Base-by-base conservation (phyloP, 2,113 vertebrate species). In the Camelus dromedarius region DNA sequence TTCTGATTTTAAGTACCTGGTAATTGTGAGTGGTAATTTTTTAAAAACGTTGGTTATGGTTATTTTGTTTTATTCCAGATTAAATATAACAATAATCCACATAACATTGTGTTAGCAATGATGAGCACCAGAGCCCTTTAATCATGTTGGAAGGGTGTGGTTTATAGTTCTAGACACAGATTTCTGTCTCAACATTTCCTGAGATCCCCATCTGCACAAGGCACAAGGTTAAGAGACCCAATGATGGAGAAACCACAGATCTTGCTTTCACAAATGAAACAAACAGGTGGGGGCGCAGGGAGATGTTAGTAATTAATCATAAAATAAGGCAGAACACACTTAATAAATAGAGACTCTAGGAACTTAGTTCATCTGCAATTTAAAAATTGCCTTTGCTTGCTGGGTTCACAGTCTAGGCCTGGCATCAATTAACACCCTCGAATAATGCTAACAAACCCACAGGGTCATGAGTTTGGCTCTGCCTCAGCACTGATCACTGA, bases 1-100 rank as follows among this genome's bases (percentile, higher is more conserved):
- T 75, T 95, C 18, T 6, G 69, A 56, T 89, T 81, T 89, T 75
- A 90, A 95, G 66, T 85, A 69, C 5, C 28, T 38, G 5, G 66
- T 46, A 42, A 83, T 15, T 80, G 2, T 87, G 26, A 62, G 67
- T 66, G 42, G 24, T 52, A 56, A 66, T 42, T 58, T 60, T 30
- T 62, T 11, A 28, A 48, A 24, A 90, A 92, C 38, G 48, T 50
- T 67, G 95, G 13, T 14, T 66, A 14, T 38, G 20, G 46, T 20
- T 67, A 89, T 84, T 97, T 79, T 88, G 22, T 85, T 86, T 96
- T 19, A 48, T 52, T 94, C 94, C 69, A 83, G 42, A 46, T 60
- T 77, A 96, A 89, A 42, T 46, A 75, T 60, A 72, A 72, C 35
- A 75, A 76, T 42, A 52, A 75, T 69, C 52, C 20, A 91, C 7